Base-by-base conservation (phyloP, 2,797 vertebrate species). In the Darevskia mixta region DNA sequence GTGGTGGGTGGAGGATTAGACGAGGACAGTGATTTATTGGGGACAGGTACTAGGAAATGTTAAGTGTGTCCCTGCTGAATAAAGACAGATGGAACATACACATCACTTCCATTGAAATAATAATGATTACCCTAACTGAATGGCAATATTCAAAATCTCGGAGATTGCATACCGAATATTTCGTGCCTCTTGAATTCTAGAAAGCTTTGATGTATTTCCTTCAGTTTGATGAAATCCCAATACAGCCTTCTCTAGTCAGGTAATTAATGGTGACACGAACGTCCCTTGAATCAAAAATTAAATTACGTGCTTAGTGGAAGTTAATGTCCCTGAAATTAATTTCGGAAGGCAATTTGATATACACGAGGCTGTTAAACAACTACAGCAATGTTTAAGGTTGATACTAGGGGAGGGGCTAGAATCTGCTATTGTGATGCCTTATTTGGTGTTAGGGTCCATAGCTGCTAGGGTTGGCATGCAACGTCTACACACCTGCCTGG, bases 281-380 rank as follows among this genome's bases (percentile, higher is more conserved):
- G 41, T 45, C 78, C 87, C 83, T 83, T 90, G 75, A 92, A 86
- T 88, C 5, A 93, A 81, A 91, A 94, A 94, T 91, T 93, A 93
- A 94, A 90, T 94, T 90, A 92, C 49, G 23, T 49, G 72, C 66
- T 93, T 91, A 88, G 41, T 83, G 86, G 35, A 90, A 92, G 32
- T 84, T 95, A 95, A 95, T 91, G 94, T 90, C 89, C 93, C 90
- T 93, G 85, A 95, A 95, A 95, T 96, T 88, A 49, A 87, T 94
- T 94, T 90, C 85, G 89, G 91, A 95, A 94, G 85, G 86, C 83
- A 91, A 90, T 94, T 95, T 92, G 80, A 43, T 80, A 86, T 86
- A 92, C 85, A 67, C 64, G 76, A 61, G 82, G 90, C 93, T 93
- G 93, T 86, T 85, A 91, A 94, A 94, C 76, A 92, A 89, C 78